Base-by-base conservation (phyloP, 2,113 vertebrate genomes). In the Onychostoma macrolepis region DNA sequence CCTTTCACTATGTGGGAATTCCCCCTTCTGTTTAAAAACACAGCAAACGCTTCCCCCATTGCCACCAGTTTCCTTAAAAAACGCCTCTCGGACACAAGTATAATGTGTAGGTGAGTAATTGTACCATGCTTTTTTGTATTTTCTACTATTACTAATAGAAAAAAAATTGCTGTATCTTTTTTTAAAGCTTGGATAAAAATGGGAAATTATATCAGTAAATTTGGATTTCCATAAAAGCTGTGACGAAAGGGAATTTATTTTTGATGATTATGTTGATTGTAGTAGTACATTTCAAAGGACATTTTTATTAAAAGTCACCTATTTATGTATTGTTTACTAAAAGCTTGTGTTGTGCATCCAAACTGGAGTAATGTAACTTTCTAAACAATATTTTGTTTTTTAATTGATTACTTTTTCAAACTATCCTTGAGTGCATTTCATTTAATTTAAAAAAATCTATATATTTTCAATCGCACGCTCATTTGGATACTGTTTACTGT, bases 31-130 rank as follows among this genome's bases (percentile, higher is more conserved):
- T 88, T 71, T 63, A 84, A 92, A 88, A 89, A 83, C 90, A 91
- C 91, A 91, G 91, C 92, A 84, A 93, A 92, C 91, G 92, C 94
- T 93, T 94, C 92, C 94, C 91, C 92, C 90, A 81, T 86, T 85
- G 92, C 93, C 92, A 92, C 90, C 89, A 93, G 92, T 94, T 95
- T 95, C 92, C 94, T 94, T 94, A 94, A 94, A 94, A 95, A 93
- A 92, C 87, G 88, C 90, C 80, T 93, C 90, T 92, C 90, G 82
- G 92, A 92, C 84, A 93, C 85, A 88, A 91, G 90, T 90, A 80
- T 82, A 90, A 90, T 92, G 92, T 93, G 90, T 93, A 93, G 94
- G 94, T 95, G 91, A 95, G 94, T 94, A 79, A 58, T 21, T 83
- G 26, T 28, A 8, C 91, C 82, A 89, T 90, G 86, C 90, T 91